phyloP scores from a whole-genome alignment of 92 coral and sea anemone species.

The Umimayanthus chanpuru region DNA sequence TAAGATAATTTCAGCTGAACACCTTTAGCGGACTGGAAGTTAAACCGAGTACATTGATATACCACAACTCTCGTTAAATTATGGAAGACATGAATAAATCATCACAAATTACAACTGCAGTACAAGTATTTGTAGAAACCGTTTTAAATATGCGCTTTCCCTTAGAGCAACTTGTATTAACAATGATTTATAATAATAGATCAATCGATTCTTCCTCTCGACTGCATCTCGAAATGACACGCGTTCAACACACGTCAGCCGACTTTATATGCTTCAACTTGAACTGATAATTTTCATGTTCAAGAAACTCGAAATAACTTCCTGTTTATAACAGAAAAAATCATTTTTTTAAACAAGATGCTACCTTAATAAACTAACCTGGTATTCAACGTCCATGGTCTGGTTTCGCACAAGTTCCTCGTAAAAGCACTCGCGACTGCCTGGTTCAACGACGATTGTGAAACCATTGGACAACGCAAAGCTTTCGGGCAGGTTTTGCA shows the following conservation, averaged over 20 bases:
- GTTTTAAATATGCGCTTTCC: no score
- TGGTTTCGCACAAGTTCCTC: conserved; percentile 64
- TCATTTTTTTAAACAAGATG: background rate
- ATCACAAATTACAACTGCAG: background rate
- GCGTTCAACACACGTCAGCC: no score
- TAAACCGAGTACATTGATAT: no score
- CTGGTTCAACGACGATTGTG: conserved; percentile 76
- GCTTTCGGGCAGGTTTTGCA: conserved; percentile 39
- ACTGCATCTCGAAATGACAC: no score
- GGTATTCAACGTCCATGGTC: conserved; percentile 79
- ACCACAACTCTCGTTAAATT: background rate
- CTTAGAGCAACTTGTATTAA: background rate
- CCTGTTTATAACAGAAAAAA: background rate
- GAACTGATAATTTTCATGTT: background rate
- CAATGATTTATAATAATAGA: no score
- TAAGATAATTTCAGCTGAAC: no score
- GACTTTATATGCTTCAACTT: background rate
- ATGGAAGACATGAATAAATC: background rate
- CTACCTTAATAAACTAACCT: conserved; percentile 55
- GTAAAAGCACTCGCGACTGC: conserved; percentile 74
- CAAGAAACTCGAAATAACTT: background rate
- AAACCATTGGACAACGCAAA: conserved; percentile 73
- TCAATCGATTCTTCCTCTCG: no score
- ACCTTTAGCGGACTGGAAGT: no score
- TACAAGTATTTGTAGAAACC: no score